Evolutionary conservation across 2,797 vertebrate genomes (phyloP).

Genomic region (Phataginus tricuspis): DNA sequence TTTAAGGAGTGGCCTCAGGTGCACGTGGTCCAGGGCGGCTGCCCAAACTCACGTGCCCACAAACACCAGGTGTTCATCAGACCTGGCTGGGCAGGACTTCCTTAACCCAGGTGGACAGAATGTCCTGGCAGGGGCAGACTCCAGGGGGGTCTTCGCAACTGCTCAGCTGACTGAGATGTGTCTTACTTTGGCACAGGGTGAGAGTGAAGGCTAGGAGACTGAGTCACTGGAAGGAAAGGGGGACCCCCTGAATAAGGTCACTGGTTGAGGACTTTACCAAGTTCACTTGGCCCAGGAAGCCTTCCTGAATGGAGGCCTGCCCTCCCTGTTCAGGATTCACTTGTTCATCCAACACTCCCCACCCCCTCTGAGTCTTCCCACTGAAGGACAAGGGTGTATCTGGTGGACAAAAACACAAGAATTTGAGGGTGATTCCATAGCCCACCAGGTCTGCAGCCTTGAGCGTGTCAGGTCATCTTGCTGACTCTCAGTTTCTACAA

Average conservation of each 20-base stretch:
- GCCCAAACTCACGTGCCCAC: background rate
- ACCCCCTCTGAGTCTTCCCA: background rate
- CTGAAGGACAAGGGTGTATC: background rate
- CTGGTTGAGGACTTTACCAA: background rate
- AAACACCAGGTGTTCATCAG: background rate
- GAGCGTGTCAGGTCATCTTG: rapidly evolving
- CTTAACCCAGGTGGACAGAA: background rate
- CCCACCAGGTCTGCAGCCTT: background rate
- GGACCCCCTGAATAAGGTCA: background rate
- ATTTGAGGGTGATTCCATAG: rapidly evolving
- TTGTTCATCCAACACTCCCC: background rate
- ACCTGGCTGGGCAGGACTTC: background rate
- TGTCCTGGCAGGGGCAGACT: background rate
- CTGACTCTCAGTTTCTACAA: background rate
- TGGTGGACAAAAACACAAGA: background rate
- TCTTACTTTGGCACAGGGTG: background rate
- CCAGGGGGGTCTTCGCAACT: background rate
- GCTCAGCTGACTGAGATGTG: rapidly evolving
- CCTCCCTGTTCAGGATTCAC: background rate
- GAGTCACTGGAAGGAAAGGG: background rate
- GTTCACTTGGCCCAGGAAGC: background rate
- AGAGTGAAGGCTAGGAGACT: background rate
- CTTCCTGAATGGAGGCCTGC: background rate
- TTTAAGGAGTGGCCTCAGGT: background rate
- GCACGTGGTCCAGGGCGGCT: background rate